A percentile compares a stretch with the other conserved stretches of the same genome.
Conservation (phyloP, 2,888 invertebrate species). For the Lithosia quadra region DNA sequence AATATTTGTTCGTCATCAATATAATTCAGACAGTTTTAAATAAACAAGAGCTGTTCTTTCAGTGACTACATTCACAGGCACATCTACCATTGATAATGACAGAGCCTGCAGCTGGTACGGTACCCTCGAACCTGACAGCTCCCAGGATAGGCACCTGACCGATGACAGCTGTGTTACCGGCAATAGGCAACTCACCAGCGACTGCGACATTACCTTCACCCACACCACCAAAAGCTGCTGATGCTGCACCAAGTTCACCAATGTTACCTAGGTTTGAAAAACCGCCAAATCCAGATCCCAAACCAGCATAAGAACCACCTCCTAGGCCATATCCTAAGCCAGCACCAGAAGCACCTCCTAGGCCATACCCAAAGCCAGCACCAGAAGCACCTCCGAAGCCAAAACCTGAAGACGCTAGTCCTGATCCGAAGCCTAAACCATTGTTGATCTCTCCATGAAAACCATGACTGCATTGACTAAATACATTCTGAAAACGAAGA, state of each 20-base stretch:
- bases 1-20: too few relatives aligned
- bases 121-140: conserved; percentile 42
- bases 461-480: not conserved
- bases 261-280: too few relatives aligned
- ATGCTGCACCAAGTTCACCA: too few relatives aligned
- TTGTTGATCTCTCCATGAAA: too few relatives aligned
- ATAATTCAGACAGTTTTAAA: too few relatives aligned
- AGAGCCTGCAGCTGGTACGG: conserved; percentile 20
- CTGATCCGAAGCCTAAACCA: not conserved
- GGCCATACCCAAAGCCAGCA: not conserved
- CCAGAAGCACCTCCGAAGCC: not conserved
- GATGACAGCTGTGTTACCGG: conserved; percentile 43
- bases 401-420: too few relatives aligned
- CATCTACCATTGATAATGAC: conserved; percentile 18
- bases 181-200: conserved; percentile 52
- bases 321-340: not conserved
- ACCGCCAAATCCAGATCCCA: too few relatives aligned
- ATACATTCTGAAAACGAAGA: not conserved
- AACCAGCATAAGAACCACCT: not conserved
- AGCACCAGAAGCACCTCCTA: not conserved
- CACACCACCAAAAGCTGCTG: conserved; percentile 5
- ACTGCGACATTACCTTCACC: conserved; percentile 49
- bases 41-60: not conserved
- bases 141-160: conserved; percentile 55
- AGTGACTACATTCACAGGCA: not conserved